Evolutionary conservation across 2,888 invertebrate species (phyloP).

Genomic region (Trissolcus brochymenae): DNA sequence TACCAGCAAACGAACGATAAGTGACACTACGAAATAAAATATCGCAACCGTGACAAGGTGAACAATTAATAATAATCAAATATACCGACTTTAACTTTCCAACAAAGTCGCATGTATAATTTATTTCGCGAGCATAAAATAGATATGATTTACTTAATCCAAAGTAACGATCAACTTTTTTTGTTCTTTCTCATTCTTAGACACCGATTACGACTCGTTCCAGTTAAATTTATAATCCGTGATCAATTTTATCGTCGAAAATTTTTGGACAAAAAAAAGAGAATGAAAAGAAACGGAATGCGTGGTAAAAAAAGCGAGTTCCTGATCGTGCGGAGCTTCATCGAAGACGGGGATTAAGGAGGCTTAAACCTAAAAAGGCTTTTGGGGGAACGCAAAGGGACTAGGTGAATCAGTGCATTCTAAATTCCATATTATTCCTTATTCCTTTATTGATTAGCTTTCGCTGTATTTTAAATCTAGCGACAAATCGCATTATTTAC

Average conservation of each 20-base stretch:
- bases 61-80: too few species aligned
- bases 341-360: constrained; percentile 33
- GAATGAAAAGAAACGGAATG: too few species aligned
- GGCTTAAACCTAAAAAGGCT: constrained; percentile 39
- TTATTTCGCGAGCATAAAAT: too few species aligned
- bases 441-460: constrained; percentile 57
- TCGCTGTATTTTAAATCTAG: constrained; percentile 58
- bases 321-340: background rate
- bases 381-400: constrained; percentile 31
- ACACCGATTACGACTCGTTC: constrained; percentile 23
- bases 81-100: too few species aligned
- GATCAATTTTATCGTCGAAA: constrained; percentile 36
- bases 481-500: constrained; percentile 57
- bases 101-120: too few species aligned
- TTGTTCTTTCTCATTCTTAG: too few species aligned
- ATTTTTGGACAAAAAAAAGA: background rate
- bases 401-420: constrained; percentile 40
- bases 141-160: too few species aligned
- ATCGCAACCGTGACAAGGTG: too few species aligned
- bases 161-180: too few species aligned
- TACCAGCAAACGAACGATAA: too few species aligned
- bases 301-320: too few species aligned
- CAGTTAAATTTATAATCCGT: constrained; percentile 22
- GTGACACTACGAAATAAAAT: too few species aligned
- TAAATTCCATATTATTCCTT: constrained; percentile 50